Percentiles rank a stretch among this genome's conserved stretches.
These are phyloP conservation scores for Molanna angustata DNA, from an alignment of 2,888 invertebrate genomes.

Conservation along the genomic window DNA sequence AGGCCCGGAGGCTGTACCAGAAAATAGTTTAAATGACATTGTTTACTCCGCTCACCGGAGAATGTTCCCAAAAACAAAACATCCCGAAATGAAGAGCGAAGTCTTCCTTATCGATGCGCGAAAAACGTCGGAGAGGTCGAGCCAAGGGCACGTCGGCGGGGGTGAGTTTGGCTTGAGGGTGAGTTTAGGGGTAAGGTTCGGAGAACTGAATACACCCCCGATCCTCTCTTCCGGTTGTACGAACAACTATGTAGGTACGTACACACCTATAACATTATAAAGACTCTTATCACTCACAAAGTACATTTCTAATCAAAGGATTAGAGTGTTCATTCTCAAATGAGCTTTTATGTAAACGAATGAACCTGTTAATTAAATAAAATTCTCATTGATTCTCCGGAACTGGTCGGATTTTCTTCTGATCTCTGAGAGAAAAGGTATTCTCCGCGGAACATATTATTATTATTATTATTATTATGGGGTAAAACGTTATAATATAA, in stretches of 20 bases:
- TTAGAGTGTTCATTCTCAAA: background rate
- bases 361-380: too few species aligned
- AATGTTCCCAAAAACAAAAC: slow-evolving; percentile 7
- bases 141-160: slow-evolving; percentile 17
- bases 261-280: slow-evolving; percentile 4
- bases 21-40: background rate
- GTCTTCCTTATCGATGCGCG: slow-evolving; percentile 10
- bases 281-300: background rate
- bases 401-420: too few species aligned
- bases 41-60: background rate
- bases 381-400: too few species aligned
- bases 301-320: background rate
- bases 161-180: background rate
- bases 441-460: too few species aligned
- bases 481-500: too few species aligned
- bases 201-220: too few species aligned
- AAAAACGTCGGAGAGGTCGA: slow-evolving; percentile 18
- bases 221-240: slow-evolving; percentile 5
- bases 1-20: too few species aligned
- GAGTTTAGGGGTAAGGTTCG: background rate
- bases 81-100: slow-evolving; percentile 4
- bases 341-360: background rate
- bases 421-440: too few species aligned
- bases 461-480: too few species aligned
- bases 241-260: too few species aligned